Percentiles rank a stretch among this genome's conserved stretches.
These are phyloP conservation scores for Ormyrus pomaceus DNA, from an alignment of 2,888 invertebrate genomes.

Conservation along the genomic window DNA sequence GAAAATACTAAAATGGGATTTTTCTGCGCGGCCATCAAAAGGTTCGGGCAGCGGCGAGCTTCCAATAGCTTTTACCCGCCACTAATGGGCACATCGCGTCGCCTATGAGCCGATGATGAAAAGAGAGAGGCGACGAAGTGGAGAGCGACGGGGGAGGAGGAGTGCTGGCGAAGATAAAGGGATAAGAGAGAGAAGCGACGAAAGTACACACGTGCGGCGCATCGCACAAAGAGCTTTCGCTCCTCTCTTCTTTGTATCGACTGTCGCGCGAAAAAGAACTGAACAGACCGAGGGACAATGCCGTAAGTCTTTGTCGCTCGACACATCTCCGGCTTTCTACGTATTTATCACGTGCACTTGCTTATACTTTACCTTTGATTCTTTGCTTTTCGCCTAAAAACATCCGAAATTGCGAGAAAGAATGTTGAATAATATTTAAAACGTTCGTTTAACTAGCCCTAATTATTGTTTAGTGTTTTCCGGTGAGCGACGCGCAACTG, in stretches of 20 bases:
- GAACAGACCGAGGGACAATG: slow-evolving; percentile 66
- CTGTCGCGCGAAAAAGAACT: slow-evolving; percentile 66
- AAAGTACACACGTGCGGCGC: slow-evolving; percentile 59
- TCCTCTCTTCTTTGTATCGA: slow-evolving; percentile 68
- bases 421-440: neutral
- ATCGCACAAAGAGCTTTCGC: slow-evolving; percentile 65
- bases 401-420: neutral
- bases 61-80: slow-evolving; percentile 71
- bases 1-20: slow-evolving; percentile 23
- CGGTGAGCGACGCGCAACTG: slow-evolving; percentile 71
- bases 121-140: slow-evolving; percentile 56
- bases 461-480: slow-evolving; percentile 72
- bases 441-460: slow-evolving; percentile 57
- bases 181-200: slow-evolving; percentile 41
- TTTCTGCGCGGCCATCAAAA: slow-evolving; percentile 61
- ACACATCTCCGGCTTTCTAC: slow-evolving; percentile 2
- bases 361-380: slow-evolving; percentile 13
- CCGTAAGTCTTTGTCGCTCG: slow-evolving; percentile 62
- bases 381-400: slow-evolving; percentile 10
- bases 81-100: slow-evolving; percentile 68
- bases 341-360: slow-evolving; percentile 41
- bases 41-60: slow-evolving; percentile 63
- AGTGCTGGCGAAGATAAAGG: slow-evolving; percentile 38
- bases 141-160: slow-evolving; percentile 35
- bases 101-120: slow-evolving; percentile 64